Evolutionary conservation across 2,113 vertebrate species (phyloP).

Genomic region (Hylia prasina): DNA sequence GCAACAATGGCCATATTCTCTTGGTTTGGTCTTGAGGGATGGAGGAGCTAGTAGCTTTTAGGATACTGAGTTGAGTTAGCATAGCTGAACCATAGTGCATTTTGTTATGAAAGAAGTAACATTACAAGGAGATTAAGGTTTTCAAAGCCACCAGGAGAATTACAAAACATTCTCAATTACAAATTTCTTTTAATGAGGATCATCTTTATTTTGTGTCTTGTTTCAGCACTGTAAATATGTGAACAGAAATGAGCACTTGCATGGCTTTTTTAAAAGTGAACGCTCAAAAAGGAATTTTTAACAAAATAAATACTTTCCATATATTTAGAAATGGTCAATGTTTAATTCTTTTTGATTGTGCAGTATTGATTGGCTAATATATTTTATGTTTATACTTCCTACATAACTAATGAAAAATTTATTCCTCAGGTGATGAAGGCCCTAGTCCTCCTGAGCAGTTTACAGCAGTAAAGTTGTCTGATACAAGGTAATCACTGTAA

Average conservation of each 20-base stretch:
- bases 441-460: conserved; percentile 96
- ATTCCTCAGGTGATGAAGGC: conserved; percentile 83
- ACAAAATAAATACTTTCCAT: neutral
- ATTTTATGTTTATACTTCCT: neutral
- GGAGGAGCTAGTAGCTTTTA: neutral
- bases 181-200: neutral
- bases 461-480: conserved; percentile 92
- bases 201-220: neutral
- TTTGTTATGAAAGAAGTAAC: neutral
- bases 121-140: neutral
- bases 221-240: neutral
- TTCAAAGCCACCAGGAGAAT: neutral
- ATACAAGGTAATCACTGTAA: conserved; percentile 78
- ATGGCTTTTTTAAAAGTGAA: neutral
- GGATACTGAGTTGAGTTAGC: neutral
- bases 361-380: neutral
- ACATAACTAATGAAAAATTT: neutral
- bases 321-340: neutral
- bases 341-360: neutral
- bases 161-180: neutral
- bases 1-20: neutral
- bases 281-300: neutral
- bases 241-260: neutral
- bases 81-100: neutral
- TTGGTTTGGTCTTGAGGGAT: neutral